phyloP scores from a whole-genome alignment of 2,113 vertebrate genomes.

The Cololabis saira region DNA sequence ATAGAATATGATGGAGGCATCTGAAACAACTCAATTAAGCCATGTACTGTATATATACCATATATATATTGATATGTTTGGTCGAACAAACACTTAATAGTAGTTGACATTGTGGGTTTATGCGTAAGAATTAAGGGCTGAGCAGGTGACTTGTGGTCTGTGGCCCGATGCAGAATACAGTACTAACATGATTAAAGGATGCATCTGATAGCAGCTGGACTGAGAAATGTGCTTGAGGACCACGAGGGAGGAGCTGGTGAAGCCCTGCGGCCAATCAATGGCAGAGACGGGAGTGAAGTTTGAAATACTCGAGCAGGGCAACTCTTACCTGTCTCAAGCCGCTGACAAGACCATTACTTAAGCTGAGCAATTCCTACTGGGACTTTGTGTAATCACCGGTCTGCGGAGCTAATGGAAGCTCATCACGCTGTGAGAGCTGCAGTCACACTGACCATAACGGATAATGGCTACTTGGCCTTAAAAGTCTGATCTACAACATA shows the following conservation, averaged over 20 bases:
- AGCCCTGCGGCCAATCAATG: constrained; percentile 44
- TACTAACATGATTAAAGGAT: constrained; percentile 64
- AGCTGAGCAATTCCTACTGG: constrained; percentile 72
- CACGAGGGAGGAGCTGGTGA: constrained; percentile 44
- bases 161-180: constrained; percentile 56
- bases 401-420: constrained; percentile 81
- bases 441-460: constrained; percentile 78
- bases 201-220: constrained; percentile 54
- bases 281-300: constrained; percentile 58
- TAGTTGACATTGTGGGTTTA: constrained; percentile 41
- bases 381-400: constrained; percentile 78
- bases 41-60: too few species aligned
- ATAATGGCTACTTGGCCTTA: constrained; percentile 85
- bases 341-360: constrained; percentile 80
- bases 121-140: constrained; percentile 39
- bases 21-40: constrained; percentile 40
- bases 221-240: constrained; percentile 29
- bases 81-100: constrained; percentile 44
- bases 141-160: constrained; percentile 69
- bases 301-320: constrained; percentile 64
- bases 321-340: constrained; percentile 60
- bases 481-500: constrained; percentile 85
- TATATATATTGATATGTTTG: constrained; percentile 29
- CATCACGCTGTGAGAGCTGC: constrained; percentile 75
- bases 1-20: constrained; percentile 4